Conservation (phyloP, 2,888 invertebrate genomes). For the Zaprionus lineosus region DNA sequence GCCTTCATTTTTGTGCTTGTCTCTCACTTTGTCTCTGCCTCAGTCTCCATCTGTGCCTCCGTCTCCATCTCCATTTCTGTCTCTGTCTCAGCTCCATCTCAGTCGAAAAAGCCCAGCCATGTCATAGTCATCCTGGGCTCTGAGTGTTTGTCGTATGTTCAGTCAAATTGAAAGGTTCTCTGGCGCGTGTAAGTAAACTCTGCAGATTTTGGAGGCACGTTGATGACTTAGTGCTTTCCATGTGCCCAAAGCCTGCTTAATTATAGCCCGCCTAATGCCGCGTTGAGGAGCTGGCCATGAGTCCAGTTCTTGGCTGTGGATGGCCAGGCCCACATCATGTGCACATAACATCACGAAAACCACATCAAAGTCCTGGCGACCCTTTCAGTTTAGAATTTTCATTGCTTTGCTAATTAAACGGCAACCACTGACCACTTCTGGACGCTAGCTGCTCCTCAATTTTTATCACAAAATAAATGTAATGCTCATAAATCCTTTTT, state of each 20-base stretch:
- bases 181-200: constrained; percentile 12
- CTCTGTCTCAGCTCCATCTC: background rate
- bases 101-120: constrained; percentile 7
- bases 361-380: constrained; percentile 65
- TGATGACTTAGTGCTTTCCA: constrained; percentile 48
- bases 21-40: background rate
- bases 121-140: constrained; percentile 19
- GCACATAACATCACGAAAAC: constrained; percentile 30
- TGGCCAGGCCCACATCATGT: background rate
- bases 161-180: constrained; percentile 43
- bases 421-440: constrained; percentile 48
- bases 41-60: background rate
- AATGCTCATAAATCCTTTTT: constrained; percentile 53
- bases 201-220: constrained; percentile 30
- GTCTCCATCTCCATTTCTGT: constrained; percentile 1
- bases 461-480: constrained; percentile 64
- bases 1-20: background rate
- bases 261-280: too few species aligned
- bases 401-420: constrained; percentile 65
- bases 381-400: constrained; percentile 27
- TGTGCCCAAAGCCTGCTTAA: constrained; percentile 54
- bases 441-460: constrained; percentile 32
- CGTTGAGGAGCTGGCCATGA: too few species aligned
- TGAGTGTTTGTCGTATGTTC: constrained; percentile 31
- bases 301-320: background rate